These are phyloP conservation scores for Ophion ventricosus DNA, from an alignment of 2,888 invertebrate species.

Conservation along the genomic window DNA sequence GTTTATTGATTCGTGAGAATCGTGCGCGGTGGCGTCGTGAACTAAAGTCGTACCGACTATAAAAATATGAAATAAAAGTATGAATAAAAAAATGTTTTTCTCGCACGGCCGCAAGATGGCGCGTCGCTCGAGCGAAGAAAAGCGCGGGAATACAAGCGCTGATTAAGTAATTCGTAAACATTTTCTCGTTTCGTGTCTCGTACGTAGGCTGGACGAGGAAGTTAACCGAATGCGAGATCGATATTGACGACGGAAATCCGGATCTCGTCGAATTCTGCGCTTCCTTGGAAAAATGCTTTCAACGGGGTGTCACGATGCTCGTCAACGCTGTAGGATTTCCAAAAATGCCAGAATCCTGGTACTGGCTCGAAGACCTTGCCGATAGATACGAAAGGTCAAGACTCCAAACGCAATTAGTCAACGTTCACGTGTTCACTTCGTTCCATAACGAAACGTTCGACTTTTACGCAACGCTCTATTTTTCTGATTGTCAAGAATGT, in stretches of 20 bases:
- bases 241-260: conserved; percentile 84
- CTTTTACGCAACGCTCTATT: too few relatives aligned
- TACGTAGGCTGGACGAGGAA: conserved; percentile 81
- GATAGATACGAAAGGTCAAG: conserved; percentile 74
- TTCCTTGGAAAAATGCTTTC: conserved; percentile 85
- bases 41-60: conserved; percentile 27
- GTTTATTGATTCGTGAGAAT: conserved; percentile 56
- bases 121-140: conserved; percentile 4
- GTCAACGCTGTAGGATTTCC: conserved; percentile 82
- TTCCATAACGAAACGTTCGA: too few relatives aligned
- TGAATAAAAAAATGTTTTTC: conserved; percentile 6
- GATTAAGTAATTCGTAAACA: not conserved
- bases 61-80: not conserved
- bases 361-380: conserved; percentile 85
- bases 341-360: conserved; percentile 84
- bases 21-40: conserved; percentile 12
- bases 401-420: conserved; percentile 1
- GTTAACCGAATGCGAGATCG: conserved; percentile 80
- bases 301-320: conserved; percentile 84
- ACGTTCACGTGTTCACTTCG: not conserved
- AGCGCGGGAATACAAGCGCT: conserved; percentile 15
- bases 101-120: conserved; percentile 23
- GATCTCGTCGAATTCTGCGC: conserved; percentile 84
- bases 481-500: too few relatives aligned
- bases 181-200: not conserved